Conservation (phyloP, 2,113 vertebrate species). For the Misgurnus anguillicaudatus region DNA sequence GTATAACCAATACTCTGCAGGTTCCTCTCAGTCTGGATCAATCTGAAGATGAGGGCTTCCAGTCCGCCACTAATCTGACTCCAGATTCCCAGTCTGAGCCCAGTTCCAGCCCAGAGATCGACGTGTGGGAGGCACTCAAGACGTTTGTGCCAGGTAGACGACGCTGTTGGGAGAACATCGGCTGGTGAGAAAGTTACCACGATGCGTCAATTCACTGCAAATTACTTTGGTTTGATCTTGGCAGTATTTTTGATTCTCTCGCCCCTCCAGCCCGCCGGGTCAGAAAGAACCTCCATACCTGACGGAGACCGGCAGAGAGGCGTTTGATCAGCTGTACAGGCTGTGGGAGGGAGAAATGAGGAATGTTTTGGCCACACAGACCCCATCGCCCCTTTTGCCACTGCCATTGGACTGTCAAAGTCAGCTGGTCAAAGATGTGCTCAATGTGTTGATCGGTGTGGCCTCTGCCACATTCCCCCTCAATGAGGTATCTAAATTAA, state of each 20-base stretch:
- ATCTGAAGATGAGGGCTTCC: conserved; percentile 97
- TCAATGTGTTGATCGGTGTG: conserved; percentile 93
- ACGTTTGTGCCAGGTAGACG: conserved; percentile 84
- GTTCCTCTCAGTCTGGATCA: conserved; percentile 90
- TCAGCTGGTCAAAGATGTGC: conserved; percentile 88
- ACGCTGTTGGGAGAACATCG: conserved; percentile 94
- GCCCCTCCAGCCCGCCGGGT: conserved; percentile 82
- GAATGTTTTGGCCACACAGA: conserved; percentile 72
- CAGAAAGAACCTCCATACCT: conserved; percentile 87
- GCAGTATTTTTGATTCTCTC: conserved; percentile 1
- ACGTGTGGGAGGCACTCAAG: conserved; percentile 89
- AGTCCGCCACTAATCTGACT: conserved; percentile 93
- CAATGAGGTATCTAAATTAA: conserved; percentile 70
- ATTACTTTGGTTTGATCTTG: background rate
- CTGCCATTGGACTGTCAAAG: conserved; percentile 81
- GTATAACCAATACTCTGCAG: conserved; percentile 63
- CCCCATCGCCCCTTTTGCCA: conserved; percentile 72
- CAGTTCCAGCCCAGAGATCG: conserved; percentile 83
- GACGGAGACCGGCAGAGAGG: conserved; percentile 89
- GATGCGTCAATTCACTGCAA: background rate
- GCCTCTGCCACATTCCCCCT: conserved; percentile 89
- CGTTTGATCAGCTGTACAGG: conserved; percentile 89
- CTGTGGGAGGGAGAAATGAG: conserved; percentile 85
- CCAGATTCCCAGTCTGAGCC: conserved; percentile 96
- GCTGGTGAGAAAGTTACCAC: conserved; percentile 79